Conservation (phyloP, 1,140 invertebrate genomes). For the Aethina tumida region DNA sequence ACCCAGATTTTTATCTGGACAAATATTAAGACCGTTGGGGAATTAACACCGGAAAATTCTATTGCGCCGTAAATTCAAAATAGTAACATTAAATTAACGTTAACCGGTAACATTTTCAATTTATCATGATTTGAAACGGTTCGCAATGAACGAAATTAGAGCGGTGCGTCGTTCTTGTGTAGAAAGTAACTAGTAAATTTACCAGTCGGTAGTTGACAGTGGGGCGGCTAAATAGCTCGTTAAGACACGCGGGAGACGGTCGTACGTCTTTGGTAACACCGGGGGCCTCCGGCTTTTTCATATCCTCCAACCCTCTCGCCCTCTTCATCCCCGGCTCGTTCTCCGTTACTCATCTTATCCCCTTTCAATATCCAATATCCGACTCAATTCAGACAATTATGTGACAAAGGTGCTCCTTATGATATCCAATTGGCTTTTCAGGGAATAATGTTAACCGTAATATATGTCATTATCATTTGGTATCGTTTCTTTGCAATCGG, state of each 20-base stretch:
- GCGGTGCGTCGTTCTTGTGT: not conserved
- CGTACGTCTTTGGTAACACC: constrained; percentile 10
- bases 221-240: constrained; percentile 20
- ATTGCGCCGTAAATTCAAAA: too few relatives aligned
- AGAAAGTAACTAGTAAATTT: constrained; percentile 16
- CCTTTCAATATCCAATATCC: constrained; percentile 17
- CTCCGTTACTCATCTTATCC: constrained; percentile 11
- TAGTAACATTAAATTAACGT: too few relatives aligned
- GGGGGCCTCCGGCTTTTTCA: constrained; percentile 16
- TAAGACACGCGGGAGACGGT: constrained; percentile 17
- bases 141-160: constrained; percentile 1
- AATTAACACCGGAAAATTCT: too few relatives aligned
- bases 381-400: constrained; percentile 15
- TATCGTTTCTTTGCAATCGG: too few relatives aligned
- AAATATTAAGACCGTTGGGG: too few relatives aligned
- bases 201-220: constrained; percentile 17
- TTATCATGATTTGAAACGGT: too few relatives aligned
- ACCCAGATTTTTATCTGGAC: too few relatives aligned
- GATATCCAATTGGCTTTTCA: constrained; percentile 8
- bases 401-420: constrained; percentile 13
- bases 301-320: constrained; percentile 11
- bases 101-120: too few relatives aligned
- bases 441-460: too few relatives aligned
- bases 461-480: too few relatives aligned
- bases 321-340: constrained; percentile 6